Evolutionary conservation across 1,140 invertebrate genomes (phyloP).

Genomic region (Caenorhabditis inopinata): DNA sequence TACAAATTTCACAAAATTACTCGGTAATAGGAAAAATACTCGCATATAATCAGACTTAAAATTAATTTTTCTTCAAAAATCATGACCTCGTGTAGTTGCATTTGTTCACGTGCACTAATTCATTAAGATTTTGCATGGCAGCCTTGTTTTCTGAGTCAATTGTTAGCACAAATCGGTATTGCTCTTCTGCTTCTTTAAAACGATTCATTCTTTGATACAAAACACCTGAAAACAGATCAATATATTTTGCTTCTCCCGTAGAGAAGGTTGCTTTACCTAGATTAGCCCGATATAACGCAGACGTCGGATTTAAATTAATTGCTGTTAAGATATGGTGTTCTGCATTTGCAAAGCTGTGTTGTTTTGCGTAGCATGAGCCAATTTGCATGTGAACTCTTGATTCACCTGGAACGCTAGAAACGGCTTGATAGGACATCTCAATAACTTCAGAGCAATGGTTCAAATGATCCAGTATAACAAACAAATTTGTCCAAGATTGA

Average conservation of each 20-base stretch:
- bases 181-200: not conserved
- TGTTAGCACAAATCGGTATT: not conserved
- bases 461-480: slow-evolving; percentile 82
- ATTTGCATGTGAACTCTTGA: slow-evolving; percentile 80
- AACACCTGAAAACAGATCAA: not conserved
- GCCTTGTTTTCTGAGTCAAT: not conserved
- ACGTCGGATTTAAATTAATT: not conserved
- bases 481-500: slow-evolving; percentile 86
- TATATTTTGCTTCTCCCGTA: not conserved
- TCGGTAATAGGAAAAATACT: not conserved
- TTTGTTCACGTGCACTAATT: not conserved
- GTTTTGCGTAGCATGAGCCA: slow-evolving; percentile 84
- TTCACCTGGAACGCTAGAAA: slow-evolving; percentile 75
- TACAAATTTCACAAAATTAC: no score
- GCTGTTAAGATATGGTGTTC: slow-evolving; percentile 76
- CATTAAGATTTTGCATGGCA: not conserved
- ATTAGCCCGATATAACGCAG: not conserved
- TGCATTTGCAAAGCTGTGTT: slow-evolving; percentile 76
- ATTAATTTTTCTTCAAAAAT: no score
- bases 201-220: not conserved
- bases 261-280: not conserved
- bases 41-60: not conserved
- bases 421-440: slow-evolving; percentile 73
- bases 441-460: slow-evolving; percentile 75
- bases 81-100: not conserved